These are phyloP conservation scores for Parnassius orleans DNA, from an alignment of 2,888 invertebrate species.

Conservation along the genomic window DNA sequence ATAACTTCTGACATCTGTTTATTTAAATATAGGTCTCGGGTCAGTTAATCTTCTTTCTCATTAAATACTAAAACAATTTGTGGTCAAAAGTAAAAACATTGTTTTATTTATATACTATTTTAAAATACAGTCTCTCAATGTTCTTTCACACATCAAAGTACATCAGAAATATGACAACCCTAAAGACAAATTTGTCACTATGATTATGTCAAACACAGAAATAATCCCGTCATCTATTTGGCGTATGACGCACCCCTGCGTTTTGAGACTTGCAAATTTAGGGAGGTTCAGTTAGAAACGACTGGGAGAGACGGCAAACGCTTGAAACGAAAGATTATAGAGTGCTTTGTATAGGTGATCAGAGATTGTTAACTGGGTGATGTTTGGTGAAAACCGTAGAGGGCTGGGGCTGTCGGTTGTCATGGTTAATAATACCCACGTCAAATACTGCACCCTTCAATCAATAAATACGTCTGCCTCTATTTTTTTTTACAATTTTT, in stretches of 20 bases:
- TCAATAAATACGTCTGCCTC: conserved; percentile 48
- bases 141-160: conserved; percentile 43
- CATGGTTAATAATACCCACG: conserved; percentile 73
- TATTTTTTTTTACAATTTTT: conserved; percentile 39
- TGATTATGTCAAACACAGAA: conserved; percentile 81
- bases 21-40: too few relatives aligned
- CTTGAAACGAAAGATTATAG: conserved; percentile 68
- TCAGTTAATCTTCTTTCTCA: too few relatives aligned
- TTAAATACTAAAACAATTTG: too few relatives aligned
- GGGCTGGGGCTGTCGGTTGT: conserved; percentile 65
- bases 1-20: too few relatives aligned
- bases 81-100: neutral
- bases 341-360: conserved; percentile 72
- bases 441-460: conserved; percentile 49
- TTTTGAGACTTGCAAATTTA: conserved; percentile 69
- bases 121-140: conserved; percentile 11
- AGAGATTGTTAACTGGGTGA: conserved; percentile 64
- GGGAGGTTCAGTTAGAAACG: conserved; percentile 50
- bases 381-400: conserved; percentile 67
- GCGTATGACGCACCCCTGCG: conserved; percentile 72
- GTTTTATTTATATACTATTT: too few relatives aligned
- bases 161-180: conserved; percentile 64
- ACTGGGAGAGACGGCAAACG: conserved; percentile 52
- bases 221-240: conserved; percentile 80
- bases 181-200: conserved; percentile 78